Conservation (phyloP, 2,888 invertebrate species). For the Lasiommata megera region DNA sequence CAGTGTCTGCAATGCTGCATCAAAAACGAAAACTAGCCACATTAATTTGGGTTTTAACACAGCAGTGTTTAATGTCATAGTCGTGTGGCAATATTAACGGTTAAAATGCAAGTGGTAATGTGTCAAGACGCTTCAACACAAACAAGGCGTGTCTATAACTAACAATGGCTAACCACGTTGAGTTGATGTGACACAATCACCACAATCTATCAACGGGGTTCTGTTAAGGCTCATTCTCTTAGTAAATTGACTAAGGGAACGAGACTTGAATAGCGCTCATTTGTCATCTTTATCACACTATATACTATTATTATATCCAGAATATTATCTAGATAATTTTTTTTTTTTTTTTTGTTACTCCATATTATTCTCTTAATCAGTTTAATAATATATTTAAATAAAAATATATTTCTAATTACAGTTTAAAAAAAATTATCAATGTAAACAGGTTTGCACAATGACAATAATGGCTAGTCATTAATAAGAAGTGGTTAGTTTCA, state of each 20-base stretch:
- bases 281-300: not conserved
- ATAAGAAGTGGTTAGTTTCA: too few species aligned
- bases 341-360: too few species aligned
- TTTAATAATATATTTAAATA: too few species aligned
- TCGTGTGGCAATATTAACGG: not conserved
- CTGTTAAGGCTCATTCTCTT: constrained; percentile 5
- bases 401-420: too few species aligned
- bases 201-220: constrained; percentile 22
- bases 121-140: constrained; percentile 19
- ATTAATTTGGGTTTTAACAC: not conserved
- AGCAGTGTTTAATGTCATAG: not conserved
- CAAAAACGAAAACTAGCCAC: not conserved
- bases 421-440: too few species aligned
- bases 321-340: not conserved
- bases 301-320: too few species aligned
- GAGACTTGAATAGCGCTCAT: constrained; percentile 1
- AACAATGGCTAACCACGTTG: constrained; percentile 25
- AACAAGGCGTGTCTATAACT: constrained; percentile 28
- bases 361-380: too few species aligned
- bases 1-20: not conserved
- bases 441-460: too few species aligned
- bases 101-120: constrained; percentile 4
- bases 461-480: too few species aligned
- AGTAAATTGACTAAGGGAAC: constrained; percentile 5
- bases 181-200: constrained; percentile 25